A percentile compares a stretch with the other conserved stretches of the same genome.
Conservation (phyloP, 1,140 invertebrate species). For the Bombus sibiricus region DNA sequence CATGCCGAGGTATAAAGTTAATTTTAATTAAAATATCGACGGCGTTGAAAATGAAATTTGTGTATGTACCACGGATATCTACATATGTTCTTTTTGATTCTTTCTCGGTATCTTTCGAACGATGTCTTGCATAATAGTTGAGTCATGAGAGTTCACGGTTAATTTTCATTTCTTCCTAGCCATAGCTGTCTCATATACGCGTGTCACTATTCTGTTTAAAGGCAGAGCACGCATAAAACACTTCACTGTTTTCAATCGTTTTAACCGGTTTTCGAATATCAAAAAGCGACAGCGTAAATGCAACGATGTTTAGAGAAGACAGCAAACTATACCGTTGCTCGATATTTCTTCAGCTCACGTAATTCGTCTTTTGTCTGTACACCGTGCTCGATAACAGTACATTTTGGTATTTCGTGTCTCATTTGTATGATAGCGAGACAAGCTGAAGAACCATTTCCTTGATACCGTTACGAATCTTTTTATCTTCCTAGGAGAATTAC, state of each 20-base stretch:
- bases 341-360: conserved; percentile 58
- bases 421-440: neutral
- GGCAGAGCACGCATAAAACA: neutral
- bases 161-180: conserved; percentile 1
- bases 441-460: neutral
- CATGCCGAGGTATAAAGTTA: neutral
- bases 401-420: conserved; percentile 21
- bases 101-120: neutral
- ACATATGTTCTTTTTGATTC: neutral
- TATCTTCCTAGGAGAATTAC: neutral
- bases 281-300: neutral
- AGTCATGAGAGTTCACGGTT: conserved; percentile 18
- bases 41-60: neutral
- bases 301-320: neutral
- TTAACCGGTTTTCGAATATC: neutral
- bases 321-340: conserved; percentile 57
- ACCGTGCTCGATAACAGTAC: conserved; percentile 6
- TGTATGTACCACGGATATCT: neutral
- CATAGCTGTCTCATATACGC: no score
- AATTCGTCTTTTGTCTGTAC: conserved; percentile 16
- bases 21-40: neutral
- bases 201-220: neutral
- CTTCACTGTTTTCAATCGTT: neutral
- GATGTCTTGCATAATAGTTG: conserved; percentile 7
- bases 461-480: conserved; percentile 37